phyloP scores from a whole-genome alignment of 2,797 vertebrate genomes.

The Poecilia picta region DNA sequence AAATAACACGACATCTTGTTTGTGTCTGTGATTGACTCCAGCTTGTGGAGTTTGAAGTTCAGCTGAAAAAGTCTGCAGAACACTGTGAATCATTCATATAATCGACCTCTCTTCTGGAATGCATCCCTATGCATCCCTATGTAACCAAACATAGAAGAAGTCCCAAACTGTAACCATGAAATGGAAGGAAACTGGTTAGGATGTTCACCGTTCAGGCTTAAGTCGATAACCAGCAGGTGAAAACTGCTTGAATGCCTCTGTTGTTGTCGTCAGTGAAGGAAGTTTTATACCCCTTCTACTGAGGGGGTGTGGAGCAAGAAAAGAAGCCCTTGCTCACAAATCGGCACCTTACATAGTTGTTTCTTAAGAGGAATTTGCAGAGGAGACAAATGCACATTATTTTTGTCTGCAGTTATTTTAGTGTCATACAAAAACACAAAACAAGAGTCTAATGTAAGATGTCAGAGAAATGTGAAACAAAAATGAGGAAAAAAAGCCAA shows the following conservation, averaged over 20 bases:
- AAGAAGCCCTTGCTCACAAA: not conserved
- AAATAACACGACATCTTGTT: not conserved
- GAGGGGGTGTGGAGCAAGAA: not conserved
- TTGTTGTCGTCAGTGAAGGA: not conserved
- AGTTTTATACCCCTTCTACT: not conserved
- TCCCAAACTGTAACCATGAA: not conserved
- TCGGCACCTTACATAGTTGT: not conserved
- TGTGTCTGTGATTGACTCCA: not conserved
- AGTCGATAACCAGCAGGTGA: not conserved
- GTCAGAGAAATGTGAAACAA: slow-evolving; percentile 9
- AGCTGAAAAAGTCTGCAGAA: not conserved
- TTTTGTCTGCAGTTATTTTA: not conserved
- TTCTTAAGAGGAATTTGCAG: not conserved
- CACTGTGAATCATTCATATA: not conserved
- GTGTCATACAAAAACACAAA: slow-evolving; percentile 4
- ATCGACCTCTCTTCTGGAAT: not conserved
- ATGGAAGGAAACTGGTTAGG: not conserved
- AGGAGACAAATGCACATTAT: not conserved
- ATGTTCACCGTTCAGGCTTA: not conserved
- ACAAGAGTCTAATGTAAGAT: slow-evolving; percentile 11
- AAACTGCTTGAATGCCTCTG: not conserved
- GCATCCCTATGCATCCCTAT: not conserved
- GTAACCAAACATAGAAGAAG: not conserved
- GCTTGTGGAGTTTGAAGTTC: not conserved
- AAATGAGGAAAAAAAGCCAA: not conserved